Conservation (phyloP, 2,113 vertebrate species). For the Myotis davidii region DNA sequence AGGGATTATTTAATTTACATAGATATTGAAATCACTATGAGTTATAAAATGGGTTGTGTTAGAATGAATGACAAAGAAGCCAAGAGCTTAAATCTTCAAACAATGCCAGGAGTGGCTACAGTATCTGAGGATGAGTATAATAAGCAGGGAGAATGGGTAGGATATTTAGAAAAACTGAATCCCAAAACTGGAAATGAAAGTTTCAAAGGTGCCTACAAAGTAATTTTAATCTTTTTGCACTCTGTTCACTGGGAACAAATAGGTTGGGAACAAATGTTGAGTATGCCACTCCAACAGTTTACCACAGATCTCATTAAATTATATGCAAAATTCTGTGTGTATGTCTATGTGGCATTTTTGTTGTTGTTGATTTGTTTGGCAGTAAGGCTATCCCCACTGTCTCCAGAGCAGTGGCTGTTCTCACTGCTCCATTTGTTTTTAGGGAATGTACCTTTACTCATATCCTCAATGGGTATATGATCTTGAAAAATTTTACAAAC, state of each 20-base stretch:
- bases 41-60: background rate
- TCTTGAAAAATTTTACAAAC: background rate
- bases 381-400: too few species aligned
- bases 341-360: background rate
- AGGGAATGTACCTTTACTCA: background rate
- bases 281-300: background rate
- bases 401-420: too few species aligned
- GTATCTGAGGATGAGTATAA: background rate
- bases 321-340: background rate
- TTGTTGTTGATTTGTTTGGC: background rate
- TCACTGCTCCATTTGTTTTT: background rate
- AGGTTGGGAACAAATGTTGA: background rate
- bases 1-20: background rate
- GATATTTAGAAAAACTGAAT: background rate
- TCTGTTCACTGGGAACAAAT: background rate
- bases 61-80: background rate
- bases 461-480: background rate
- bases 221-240: background rate
- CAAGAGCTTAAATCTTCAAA: background rate
- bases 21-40: background rate
- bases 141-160: background rate
- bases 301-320: background rate
- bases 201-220: background rate
- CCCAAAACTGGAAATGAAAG: background rate
- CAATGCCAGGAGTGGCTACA: background rate